Evolutionary conservation across 1,140 invertebrate species (phyloP).

Genomic region (Ostrea edulis): DNA sequence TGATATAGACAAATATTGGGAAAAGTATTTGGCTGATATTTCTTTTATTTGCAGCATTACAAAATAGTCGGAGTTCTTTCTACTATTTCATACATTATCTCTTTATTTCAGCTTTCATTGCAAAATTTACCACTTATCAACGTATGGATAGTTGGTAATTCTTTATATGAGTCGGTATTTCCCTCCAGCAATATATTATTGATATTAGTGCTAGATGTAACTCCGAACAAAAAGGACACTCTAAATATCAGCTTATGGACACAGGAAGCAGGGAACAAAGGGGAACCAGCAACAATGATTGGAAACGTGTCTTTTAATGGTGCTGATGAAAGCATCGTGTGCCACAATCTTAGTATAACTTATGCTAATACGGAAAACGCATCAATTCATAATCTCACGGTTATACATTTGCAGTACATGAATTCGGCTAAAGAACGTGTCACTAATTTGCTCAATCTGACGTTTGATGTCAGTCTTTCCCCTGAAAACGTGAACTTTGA

Average conservation of each 20-base stretch:
- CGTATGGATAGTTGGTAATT: not conserved
- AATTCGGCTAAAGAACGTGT: not conserved
- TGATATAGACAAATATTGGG: too few species aligned
- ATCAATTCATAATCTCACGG: not conserved
- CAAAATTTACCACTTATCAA: not conserved
- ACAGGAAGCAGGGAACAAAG: not conserved
- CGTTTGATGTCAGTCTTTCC: not conserved
- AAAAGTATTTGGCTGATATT: too few species aligned
- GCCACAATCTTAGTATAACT: not conserved
- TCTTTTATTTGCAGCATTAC: too few species aligned
- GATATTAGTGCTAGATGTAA: not conserved
- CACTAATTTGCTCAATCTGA: not conserved
- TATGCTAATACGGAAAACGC: not conserved
- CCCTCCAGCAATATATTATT: not conserved
- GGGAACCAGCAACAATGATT: not conserved
- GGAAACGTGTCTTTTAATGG: not conserved
- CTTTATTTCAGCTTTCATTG: not conserved
- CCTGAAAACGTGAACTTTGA: not conserved
- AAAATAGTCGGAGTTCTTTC: too few species aligned
- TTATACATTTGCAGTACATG: not conserved
- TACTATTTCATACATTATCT: not conserved
- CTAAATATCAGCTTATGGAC: not conserved
- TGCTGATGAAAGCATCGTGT: not conserved
- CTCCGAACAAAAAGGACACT: not conserved
- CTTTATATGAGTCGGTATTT: not conserved